These are phyloP conservation scores for Drosophila melanogaster DNA, from an alignment of 1,140 invertebrate species.

Conservation along the genomic window DNA sequence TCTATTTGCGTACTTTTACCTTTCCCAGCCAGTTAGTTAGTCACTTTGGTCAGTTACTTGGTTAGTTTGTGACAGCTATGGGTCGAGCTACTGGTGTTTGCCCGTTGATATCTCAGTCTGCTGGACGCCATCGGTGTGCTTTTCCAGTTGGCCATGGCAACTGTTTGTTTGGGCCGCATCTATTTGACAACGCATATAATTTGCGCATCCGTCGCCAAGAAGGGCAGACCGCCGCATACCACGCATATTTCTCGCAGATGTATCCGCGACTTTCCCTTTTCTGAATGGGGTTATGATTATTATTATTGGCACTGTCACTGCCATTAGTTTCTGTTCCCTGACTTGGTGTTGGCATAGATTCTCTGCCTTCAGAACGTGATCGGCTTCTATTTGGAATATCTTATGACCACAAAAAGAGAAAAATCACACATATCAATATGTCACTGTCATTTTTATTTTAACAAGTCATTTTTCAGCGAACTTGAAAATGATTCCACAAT, in stretches of 20 bases:
- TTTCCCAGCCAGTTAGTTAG: constrained; percentile 44
- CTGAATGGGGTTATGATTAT: constrained; percentile 70
- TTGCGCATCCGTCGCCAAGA: constrained; percentile 57
- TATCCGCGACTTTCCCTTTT: constrained; percentile 78
- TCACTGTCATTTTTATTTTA: not conserved
- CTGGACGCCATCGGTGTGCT: constrained; percentile 29
- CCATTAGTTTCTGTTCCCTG: constrained; percentile 26
- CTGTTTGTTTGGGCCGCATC: constrained; percentile 61
- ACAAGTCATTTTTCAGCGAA: not conserved
- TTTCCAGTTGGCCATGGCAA: constrained; percentile 36
- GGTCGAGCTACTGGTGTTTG: constrained; percentile 47
- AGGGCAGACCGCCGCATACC: constrained; percentile 54
- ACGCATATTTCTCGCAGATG: constrained; percentile 58
- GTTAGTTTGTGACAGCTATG: constrained; percentile 37
- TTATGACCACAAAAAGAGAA: constrained; percentile 37
- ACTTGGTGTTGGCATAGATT: constrained; percentile 24
- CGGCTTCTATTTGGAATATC: constrained; percentile 40
- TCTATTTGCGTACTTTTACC: constrained; percentile 80
- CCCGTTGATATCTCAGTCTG: constrained; percentile 39
- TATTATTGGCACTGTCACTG: constrained; percentile 51
- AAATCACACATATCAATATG: not conserved
- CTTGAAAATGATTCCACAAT: too few species aligned
- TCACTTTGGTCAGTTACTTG: constrained; percentile 21
- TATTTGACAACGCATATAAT: constrained; percentile 70
- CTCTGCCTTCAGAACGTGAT: constrained; percentile 22